A percentile compares a stretch with the other conserved stretches of the same genome.
Evolutionary conservation across 2,888 invertebrate species (phyloP).

Genomic region (Allophyes oxyacanthae): DNA sequence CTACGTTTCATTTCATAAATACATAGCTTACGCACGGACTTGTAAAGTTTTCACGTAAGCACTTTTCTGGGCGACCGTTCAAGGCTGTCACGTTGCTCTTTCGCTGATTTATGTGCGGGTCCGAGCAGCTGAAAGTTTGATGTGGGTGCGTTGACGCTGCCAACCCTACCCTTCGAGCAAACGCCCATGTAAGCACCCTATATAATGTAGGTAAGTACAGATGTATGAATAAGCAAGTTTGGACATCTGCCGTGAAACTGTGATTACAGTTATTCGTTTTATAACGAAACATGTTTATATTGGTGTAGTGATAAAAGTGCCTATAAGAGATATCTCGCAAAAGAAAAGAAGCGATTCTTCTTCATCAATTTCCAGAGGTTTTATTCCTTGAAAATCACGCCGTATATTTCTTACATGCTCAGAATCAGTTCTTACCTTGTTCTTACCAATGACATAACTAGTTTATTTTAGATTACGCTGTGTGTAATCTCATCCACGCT

Average conservation of each 20-base stretch:
- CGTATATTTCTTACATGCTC: too few relatives aligned
- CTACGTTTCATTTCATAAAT: background rate
- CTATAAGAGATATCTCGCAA: too few relatives aligned
- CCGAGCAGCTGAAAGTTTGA: constrained; percentile 83
- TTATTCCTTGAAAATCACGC: too few relatives aligned
- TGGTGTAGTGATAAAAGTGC: background rate
- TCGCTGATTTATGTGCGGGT: constrained; percentile 76
- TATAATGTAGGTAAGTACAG: constrained; percentile 10
- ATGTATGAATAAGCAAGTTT: constrained; percentile 42
- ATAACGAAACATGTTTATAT: background rate
- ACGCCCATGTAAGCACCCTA: constrained; percentile 35
- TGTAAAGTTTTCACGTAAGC: constrained; percentile 14
- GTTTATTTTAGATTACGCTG: too few relatives aligned
- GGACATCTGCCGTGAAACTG: constrained; percentile 41
- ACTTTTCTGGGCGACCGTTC: constrained; percentile 51
- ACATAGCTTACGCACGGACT: too few relatives aligned
- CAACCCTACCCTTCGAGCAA: constrained; percentile 50
- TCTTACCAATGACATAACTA: too few relatives aligned
- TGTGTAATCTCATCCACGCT: too few relatives aligned
- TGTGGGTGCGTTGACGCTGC: constrained; percentile 73
- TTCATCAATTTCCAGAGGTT: background rate
- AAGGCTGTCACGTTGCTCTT: constrained; percentile 69
- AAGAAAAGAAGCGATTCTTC: background rate
- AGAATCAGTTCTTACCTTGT: too few relatives aligned
- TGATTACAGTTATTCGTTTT: constrained; percentile 29